phyloP scores from a whole-genome alignment of 1,140 invertebrate species.

The Pogonomyrmex barbatus region DNA sequence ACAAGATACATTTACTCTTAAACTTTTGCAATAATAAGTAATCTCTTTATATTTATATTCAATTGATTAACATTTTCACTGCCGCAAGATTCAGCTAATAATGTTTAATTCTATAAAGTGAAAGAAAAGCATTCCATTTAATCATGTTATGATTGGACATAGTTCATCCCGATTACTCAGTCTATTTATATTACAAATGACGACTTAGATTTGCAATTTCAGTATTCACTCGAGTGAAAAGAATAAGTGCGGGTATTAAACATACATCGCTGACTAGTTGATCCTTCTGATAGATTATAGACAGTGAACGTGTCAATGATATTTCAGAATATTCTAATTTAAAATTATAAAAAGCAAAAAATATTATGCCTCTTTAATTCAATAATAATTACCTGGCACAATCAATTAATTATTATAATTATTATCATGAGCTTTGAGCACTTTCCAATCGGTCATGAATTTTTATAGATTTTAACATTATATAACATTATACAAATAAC shows the following conservation, averaged over 20 bases:
- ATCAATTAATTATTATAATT: background rate
- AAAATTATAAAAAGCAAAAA: background rate
- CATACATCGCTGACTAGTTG: too few species aligned
- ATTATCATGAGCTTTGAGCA: background rate
- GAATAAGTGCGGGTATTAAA: too few species aligned
- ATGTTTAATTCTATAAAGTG: too few species aligned
- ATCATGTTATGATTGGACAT: too few species aligned
- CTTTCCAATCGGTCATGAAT: background rate
- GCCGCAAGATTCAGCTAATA: too few species aligned
- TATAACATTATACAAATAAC: background rate
- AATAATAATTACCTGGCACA: background rate
- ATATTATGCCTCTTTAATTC: slow-evolving; percentile 5
- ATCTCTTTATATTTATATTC: background rate
- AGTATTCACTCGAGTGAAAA: too few species aligned
- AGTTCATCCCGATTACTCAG: too few species aligned
- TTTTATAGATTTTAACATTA: slow-evolving; percentile 23
- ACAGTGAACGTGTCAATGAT: background rate
- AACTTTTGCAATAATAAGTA: background rate
- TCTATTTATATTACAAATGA: too few species aligned
- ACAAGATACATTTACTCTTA: background rate
- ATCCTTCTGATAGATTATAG: too few species aligned
- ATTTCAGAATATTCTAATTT: slow-evolving; percentile 27
- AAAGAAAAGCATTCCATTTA: too few species aligned
- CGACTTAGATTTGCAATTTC: too few species aligned
- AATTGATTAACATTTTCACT: too few species aligned